These are phyloP conservation scores for Danio albolineatus DNA, from an alignment of 2,797 vertebrate species.

Conservation along the genomic window DNA sequence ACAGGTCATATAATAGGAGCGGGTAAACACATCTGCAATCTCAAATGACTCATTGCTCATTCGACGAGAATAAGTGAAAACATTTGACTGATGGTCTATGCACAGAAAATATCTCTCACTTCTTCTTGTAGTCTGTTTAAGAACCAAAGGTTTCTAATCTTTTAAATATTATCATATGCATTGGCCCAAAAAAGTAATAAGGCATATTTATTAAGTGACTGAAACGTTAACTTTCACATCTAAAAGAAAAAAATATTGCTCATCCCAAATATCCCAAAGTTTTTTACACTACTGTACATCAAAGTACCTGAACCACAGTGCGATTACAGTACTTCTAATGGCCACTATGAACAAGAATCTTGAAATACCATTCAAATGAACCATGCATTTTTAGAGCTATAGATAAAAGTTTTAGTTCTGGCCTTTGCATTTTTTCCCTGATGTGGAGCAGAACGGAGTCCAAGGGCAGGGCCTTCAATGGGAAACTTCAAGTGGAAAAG, in stretches of 20 bases:
- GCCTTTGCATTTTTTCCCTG: constrained; percentile 9
- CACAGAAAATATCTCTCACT: neutral
- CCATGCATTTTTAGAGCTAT: neutral
- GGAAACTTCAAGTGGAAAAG: constrained; percentile 51
- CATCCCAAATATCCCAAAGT: too few species aligned
- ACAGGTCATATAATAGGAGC: constrained; percentile 21
- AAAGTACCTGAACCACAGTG: neutral
- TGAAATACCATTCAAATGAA: neutral
- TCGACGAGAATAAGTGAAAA: neutral
- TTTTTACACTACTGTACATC: neutral
- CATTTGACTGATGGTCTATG: neutral
- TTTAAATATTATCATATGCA: neutral
- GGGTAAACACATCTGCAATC: constrained; percentile 55
- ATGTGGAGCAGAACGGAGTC: constrained; percentile 34
- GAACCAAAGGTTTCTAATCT: too few species aligned
- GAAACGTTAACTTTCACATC: too few species aligned
- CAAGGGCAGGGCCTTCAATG: constrained; percentile 52
- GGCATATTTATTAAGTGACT: neutral
- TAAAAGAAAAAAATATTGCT: neutral
- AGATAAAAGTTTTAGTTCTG: neutral
- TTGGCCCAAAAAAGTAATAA: neutral
- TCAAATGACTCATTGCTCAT: constrained; percentile 7
- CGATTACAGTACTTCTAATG: neutral
- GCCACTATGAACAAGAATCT: neutral
- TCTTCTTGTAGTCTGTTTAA: neutral